Evolutionary conservation across 2,797 vertebrate species (phyloP).

Genomic region (Dryobates pubescens): DNA sequence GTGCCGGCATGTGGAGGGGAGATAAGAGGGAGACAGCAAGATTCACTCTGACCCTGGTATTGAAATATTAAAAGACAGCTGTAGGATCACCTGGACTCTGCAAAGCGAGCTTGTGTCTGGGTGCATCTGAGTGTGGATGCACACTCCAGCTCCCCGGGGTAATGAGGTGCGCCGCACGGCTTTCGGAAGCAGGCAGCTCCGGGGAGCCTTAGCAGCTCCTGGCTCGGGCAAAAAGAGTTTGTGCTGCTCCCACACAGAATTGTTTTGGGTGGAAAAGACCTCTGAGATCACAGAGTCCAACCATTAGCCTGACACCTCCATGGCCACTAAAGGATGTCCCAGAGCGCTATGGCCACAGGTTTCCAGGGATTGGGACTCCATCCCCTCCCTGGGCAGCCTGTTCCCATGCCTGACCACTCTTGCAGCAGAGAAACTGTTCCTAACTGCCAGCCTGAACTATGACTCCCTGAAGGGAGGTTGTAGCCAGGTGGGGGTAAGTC

Average conservation of each 20-base stretch:
- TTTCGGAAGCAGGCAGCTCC: accelerated
- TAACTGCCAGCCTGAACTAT: no score
- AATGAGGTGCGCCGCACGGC: neutral
- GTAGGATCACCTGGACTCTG: slow-evolving; percentile 72
- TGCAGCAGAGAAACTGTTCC: no score
- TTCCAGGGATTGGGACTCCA: no score
- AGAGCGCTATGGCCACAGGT: no score
- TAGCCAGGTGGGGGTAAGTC: no score
- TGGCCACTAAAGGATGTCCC: no score
- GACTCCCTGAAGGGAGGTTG: no score
- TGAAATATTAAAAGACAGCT: slow-evolving; percentile 77
- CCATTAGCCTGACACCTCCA: no score
- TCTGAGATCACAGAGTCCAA: no score
- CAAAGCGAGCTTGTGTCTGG: neutral
- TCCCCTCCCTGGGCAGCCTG: no score
- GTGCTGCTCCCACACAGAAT: neutral
- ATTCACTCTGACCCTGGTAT: slow-evolving; percentile 73
- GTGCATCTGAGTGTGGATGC: neutral
- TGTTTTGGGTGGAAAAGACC: no score
- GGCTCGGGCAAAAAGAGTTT: neutral
- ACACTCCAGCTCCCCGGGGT: neutral
- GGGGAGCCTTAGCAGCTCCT: accelerated
- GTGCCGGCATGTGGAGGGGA: slow-evolving; percentile 72
- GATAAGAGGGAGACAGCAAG: slow-evolving; percentile 76
- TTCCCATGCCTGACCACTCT: no score